Evolutionary conservation across 2,113 vertebrate genomes (phyloP), one percentile per base, ranked within the genome.

Genomic region (Colinus virginianus): DNA sequence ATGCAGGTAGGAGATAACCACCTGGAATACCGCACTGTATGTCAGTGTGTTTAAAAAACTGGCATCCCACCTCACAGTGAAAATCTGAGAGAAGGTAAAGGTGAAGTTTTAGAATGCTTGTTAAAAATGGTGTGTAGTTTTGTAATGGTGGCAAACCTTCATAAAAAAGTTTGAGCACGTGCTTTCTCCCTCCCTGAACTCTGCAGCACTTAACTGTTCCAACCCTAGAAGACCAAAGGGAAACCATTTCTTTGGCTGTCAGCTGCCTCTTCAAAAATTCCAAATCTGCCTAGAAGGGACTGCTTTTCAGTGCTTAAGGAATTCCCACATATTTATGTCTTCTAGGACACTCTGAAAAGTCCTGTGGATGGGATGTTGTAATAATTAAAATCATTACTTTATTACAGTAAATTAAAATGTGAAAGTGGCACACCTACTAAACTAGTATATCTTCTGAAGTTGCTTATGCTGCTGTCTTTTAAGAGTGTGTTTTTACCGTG

Each of bases 1-100:
- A 99, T 99, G 99, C 99, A 99, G 99, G 99, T 99, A 90, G 90
- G 98, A 23, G 55, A 2, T 6, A 17, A 48, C 55, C 55, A 4
- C 49, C 49, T 56, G 15, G 6, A 3, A 6, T 4, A 21, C 1
- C 42, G 25, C 85, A 28, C 36, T 18, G 61, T 64, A 0, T 18
- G 34, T 69, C 22, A 9, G 0, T 26, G 28, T 45, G 48, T 56
- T 42, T 40, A 40, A 38, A 64, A 13, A 17, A 2, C 15, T 45
- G 69, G 23, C 38, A 34, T 4, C 11, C 40, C 13, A 7, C 32
- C 49, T 11, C 42, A 2, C 32, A 14, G 43, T 7, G 13, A 40
- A 80, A 78, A 40, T 46, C 23, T 55, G 61, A 19, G 40, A 61
- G 45, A 43, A 75, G 40, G 43, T 36, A 9, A 69, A 42, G 3